These are phyloP conservation scores for Zelleria hepariella DNA, from an alignment of 2,888 invertebrate species.

Conservation along the genomic window DNA sequence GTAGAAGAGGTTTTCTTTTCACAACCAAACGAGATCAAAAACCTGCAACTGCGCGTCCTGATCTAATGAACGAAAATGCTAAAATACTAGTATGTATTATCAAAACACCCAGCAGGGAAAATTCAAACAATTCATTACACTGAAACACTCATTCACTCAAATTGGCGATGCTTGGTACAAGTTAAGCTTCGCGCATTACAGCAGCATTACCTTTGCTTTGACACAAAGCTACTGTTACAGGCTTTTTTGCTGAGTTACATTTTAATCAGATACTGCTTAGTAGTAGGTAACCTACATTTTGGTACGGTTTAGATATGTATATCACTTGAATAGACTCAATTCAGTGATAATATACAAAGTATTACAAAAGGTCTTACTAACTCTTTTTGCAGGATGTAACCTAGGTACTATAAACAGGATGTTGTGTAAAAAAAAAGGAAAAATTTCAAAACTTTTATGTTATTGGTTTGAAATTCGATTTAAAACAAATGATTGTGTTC, in stretches of 20 bases:
- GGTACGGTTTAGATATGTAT: background rate
- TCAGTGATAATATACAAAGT: no score
- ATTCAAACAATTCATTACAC: background rate
- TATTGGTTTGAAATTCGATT: background rate
- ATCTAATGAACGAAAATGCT: background rate
- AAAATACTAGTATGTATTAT: background rate
- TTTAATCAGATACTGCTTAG: background rate
- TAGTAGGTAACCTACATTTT: no score
- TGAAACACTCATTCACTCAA: background rate
- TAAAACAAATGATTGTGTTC: constrained; percentile 11
- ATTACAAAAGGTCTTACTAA: no score
- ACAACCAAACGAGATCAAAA: background rate
- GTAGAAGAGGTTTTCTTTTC: background rate
- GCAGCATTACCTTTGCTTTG: background rate
- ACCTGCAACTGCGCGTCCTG: background rate
- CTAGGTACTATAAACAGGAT: no score
- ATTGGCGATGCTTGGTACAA: background rate
- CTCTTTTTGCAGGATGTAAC: no score
- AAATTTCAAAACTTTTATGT: no score
- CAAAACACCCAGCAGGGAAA: background rate
- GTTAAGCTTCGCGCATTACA: background rate
- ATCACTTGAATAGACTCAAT: background rate
- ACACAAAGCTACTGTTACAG: background rate
- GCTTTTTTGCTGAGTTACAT: background rate
- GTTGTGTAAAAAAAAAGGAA: no score